A percentile compares a stretch with the other conserved stretches of the same genome.
Evolutionary conservation across 2,888 invertebrate genomes (phyloP).

Genomic region (Lottia scabra): DNA sequence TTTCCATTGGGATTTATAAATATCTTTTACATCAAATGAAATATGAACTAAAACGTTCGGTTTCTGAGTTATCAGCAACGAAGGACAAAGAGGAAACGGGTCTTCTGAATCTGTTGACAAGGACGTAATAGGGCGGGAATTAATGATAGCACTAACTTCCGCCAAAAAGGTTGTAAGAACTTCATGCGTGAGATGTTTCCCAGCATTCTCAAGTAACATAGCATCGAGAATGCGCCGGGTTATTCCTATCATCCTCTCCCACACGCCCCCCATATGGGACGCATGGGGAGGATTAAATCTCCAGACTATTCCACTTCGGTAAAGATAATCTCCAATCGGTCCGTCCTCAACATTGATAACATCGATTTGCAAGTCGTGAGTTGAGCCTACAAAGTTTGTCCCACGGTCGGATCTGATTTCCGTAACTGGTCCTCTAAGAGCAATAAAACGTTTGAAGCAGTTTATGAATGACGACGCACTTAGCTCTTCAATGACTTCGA

Average conservation of each 20-base stretch:
- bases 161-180: constrained; percentile 28
- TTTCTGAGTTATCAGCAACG: no score
- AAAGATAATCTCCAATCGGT: no score
- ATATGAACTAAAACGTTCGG: background rate
- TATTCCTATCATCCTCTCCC: constrained; percentile 26
- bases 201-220: background rate
- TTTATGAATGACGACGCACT: constrained; percentile 1
- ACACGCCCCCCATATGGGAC: constrained; percentile 20
- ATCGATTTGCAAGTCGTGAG: no score
- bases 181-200: constrained; percentile 25
- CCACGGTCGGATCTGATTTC: background rate
- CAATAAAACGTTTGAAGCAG: constrained; percentile 5
- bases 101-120: no score
- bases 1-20: constrained; percentile 23
- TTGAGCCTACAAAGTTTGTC: no score
- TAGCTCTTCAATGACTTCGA: constrained; percentile 8
- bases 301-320: no score
- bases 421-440: constrained; percentile 7
- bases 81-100: no score
- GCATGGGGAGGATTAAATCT: constrained; percentile 21
- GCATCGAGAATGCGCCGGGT: constrained; percentile 19
- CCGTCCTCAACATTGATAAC: no score
- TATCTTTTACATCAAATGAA: constrained; percentile 13
- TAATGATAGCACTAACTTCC: constrained; percentile 29
- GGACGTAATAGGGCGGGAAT: constrained; percentile 27